Evolutionary conservation across 2,113 vertebrate genomes (phyloP), one percentile per base, ranked within the genome.

Genomic region (Petroica traversi): DNA sequence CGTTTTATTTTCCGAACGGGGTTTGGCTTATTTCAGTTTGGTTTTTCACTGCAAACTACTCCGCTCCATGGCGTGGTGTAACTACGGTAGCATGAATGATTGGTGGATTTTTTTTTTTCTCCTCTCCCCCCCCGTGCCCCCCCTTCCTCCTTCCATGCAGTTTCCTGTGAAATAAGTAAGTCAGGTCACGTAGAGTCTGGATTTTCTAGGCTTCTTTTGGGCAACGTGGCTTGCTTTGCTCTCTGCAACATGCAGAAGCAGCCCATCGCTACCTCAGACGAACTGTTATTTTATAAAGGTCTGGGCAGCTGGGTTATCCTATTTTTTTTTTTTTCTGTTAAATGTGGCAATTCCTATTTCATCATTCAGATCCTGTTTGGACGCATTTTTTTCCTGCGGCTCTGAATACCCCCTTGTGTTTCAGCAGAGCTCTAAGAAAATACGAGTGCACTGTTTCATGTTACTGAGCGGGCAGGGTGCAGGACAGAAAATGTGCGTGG

Each of bases 131-230:
- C 81, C 88, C 76, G 33, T 51, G 67, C 71, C 64, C 49, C 82
- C 41, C 72, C 48, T 83, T 97, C 97, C 97, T 97, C 94, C 95
- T 96, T 96, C 95, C 96, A 96, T 97, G 97, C 97, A 97, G 98
- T 97, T 98, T 98, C 97, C 97, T 98, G 96, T 97, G 97, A 95
- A 98, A 98, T 98, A 98, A 98, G 92, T 97, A 95, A 98, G 98
- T 98, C 98, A 97, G 97, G 97, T 98, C 98, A 98, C 98, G 98
- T 98, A 98, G 98, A 98, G 98, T 98, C 98, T 98, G 98, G 98
- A 95, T 98, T 97, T 98, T 98, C 97, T 97, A 91, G 95, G 95
- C 95, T 97, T 95, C 97, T 97, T 97, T 97, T 97, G 98, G 98
- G 91, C 97, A 98, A 95, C 96, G 97, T 97, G 98, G 97, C 97